These are phyloP conservation scores for Leptopilina boulardi DNA, from an alignment of 1,140 invertebrate genomes.

Conservation along the genomic window DNA sequence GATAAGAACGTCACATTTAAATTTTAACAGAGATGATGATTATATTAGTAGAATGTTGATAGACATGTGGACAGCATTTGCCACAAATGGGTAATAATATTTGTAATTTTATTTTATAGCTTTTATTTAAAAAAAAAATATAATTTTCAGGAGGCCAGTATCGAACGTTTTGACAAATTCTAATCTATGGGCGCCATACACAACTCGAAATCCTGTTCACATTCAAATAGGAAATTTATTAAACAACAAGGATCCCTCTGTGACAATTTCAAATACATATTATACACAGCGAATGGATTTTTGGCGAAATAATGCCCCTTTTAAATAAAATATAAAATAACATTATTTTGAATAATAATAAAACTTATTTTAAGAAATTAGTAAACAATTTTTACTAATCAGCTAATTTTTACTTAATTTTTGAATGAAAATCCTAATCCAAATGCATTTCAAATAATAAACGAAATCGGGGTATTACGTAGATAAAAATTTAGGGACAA, in stretches of 20 bases:
- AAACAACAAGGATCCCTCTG: neutral
- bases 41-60: neutral
- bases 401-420: too few species aligned
- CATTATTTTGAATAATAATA: neutral
- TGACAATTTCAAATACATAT: neutral
- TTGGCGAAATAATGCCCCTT: neutral
- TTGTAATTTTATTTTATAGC: too few species aligned
- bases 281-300: neutral
- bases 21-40: neutral
- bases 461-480: too few species aligned
- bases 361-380: too few species aligned
- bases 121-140: too few species aligned
- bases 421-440: too few species aligned
- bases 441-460: too few species aligned
- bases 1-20: neutral
- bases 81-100: neutral
- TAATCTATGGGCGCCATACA: neutral
- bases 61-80: neutral
- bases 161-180: neutral
- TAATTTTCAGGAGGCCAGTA: neutral
- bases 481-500: too few species aligned
- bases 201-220: neutral
- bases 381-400: too few species aligned
- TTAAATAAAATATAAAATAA: neutral
- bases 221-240: constrained; percentile 2